phyloP scores from a whole-genome alignment of 2,888 invertebrate species.

The Tetropium fuscum region DNA sequence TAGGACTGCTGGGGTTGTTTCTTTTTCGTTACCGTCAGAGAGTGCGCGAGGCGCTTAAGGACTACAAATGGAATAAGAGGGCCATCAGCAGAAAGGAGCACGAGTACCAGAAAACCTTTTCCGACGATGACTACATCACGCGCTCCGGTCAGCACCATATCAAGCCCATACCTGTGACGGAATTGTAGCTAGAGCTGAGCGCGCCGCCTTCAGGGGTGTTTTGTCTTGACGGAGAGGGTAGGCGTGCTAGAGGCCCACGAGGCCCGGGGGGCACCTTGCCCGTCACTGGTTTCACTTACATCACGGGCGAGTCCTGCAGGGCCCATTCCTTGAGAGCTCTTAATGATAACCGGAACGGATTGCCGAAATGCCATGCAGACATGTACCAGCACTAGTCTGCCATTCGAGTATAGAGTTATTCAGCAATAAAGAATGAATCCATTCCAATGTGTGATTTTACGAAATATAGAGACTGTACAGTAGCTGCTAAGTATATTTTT shows the following conservation, averaged over 20 bases:
- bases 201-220: slow-evolving; percentile 83
- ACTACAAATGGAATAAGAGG: slow-evolving; percentile 83
- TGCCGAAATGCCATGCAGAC: slow-evolving; percentile 59
- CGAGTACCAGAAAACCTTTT: slow-evolving; percentile 91
- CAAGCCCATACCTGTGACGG: slow-evolving; percentile 88
- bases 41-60: slow-evolving; percentile 85
- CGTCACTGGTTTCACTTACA: slow-evolving; percentile 82
- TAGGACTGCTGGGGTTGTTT: slow-evolving; percentile 79
- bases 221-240: slow-evolving; percentile 72
- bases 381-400: slow-evolving; percentile 57
- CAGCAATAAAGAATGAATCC: slow-evolving; percentile 63
- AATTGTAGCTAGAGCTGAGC: slow-evolving; percentile 96
- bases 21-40: slow-evolving; percentile 84
- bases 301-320: slow-evolving; percentile 75
- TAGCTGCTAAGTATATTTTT: slow-evolving; percentile 59
- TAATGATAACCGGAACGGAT: slow-evolving; percentile 59
- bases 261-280: slow-evolving; percentile 73
- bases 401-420: slow-evolving; percentile 19
- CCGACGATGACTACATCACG: slow-evolving; percentile 87
- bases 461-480: slow-evolving; percentile 62
- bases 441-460: slow-evolving; percentile 66
- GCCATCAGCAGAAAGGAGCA: slow-evolving; percentile 82
- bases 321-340: slow-evolving; percentile 65
- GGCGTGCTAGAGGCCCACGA: slow-evolving; percentile 66
- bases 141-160: slow-evolving; percentile 71